Evolutionary conservation across 2,888 invertebrate species (phyloP), one percentile per base, ranked within the genome.

Genomic region (Sclerodermus sp.): DNA sequence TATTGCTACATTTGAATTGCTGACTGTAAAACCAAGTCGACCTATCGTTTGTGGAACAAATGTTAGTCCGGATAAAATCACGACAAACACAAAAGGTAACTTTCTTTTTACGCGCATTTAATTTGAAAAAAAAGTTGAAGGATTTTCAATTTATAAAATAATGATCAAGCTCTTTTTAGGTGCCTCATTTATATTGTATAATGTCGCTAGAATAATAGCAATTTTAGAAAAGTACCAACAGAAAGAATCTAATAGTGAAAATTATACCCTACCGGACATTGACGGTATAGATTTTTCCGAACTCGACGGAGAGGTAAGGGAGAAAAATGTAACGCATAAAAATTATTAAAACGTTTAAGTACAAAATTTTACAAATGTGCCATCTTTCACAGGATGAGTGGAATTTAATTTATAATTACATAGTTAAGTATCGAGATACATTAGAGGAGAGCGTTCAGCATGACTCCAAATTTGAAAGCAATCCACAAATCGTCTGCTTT

Each of bases 121-220:
- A 30, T 16, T 45, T 40, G 16, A 23, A 5, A 23, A 23, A 8
- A 23, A 5, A 31, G 31, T 42, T 14, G 51, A 15, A n/a, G n/a
- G 9, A 9, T 15, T 18, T 36, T 23, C 17, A 37, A 36, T 34
- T 23, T 1, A 1, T 40, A 18, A 1, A 14, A 40, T 9, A 45
- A 49, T 48, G 49, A 57, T 56, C 23, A 49, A 48, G 58, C 45
- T 58, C 62, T 41, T 79, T 79, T 31, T 74, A 89, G 89, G 88
- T 45, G 87, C 87, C 31, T 80, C 87, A 18, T 91, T 91, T 74
- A 83, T 91, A 49, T 79, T 91, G 23, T 91, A 92, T 74, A 92
- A 92, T 70, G 86, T 86, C 70, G 90, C 89, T 0, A 83, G 91
- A 57, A 71, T 91, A 44, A 82, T 85, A 63, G 83, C 85, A 1